phyloP scores from a whole-genome alignment of 2,113 vertebrate species.

The Neoarius graeffei region DNA sequence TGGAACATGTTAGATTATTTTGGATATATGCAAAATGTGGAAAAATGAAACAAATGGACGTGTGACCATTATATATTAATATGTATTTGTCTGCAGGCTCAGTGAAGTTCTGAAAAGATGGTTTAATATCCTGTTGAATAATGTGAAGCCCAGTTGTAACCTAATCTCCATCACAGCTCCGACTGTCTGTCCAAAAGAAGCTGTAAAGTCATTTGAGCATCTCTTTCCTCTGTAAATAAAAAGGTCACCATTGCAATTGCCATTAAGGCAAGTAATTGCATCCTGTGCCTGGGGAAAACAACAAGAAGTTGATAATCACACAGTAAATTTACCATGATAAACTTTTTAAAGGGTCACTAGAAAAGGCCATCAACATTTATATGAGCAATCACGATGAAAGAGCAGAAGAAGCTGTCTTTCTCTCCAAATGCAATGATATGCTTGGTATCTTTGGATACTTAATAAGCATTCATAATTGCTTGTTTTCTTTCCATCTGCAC shows the following conservation, averaged over 20 bases:
- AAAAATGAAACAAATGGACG: slow-evolving; percentile 24
- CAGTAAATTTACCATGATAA: slow-evolving; percentile 60
- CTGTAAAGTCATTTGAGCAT: slow-evolving; percentile 42
- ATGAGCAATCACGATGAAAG: slow-evolving; percentile 50
- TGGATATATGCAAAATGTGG: slow-evolving; percentile 20
- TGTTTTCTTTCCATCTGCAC: slow-evolving; percentile 63
- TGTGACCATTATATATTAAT: slow-evolving; percentile 28
- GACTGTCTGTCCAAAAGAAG: slow-evolving; percentile 49
- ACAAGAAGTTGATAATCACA: slow-evolving; percentile 53
- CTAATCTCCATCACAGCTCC: slow-evolving; percentile 15
- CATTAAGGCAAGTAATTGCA: slow-evolving; percentile 60
- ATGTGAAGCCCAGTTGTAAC: slow-evolving; percentile 34
- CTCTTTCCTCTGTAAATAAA: slow-evolving; percentile 48
- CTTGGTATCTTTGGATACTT: slow-evolving; percentile 50
- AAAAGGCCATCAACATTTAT: slow-evolving; percentile 55
- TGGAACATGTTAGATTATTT: slow-evolving; percentile 5
- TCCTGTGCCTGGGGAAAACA: slow-evolving; percentile 53
- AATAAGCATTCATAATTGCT: slow-evolving; percentile 62
- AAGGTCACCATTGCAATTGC: slow-evolving; percentile 61
- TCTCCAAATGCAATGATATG: slow-evolving; percentile 55
- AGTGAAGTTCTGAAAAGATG: slow-evolving; percentile 16
- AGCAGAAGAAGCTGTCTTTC: slow-evolving; percentile 44
- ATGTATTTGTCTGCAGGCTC: slow-evolving; percentile 38
- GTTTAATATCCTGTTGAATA: slow-evolving; percentile 34
- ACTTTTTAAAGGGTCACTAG: slow-evolving; percentile 60